phyloP scores from a whole-genome alignment of 2,888 invertebrate genomes.

The Alentia gelatinosa region DNA sequence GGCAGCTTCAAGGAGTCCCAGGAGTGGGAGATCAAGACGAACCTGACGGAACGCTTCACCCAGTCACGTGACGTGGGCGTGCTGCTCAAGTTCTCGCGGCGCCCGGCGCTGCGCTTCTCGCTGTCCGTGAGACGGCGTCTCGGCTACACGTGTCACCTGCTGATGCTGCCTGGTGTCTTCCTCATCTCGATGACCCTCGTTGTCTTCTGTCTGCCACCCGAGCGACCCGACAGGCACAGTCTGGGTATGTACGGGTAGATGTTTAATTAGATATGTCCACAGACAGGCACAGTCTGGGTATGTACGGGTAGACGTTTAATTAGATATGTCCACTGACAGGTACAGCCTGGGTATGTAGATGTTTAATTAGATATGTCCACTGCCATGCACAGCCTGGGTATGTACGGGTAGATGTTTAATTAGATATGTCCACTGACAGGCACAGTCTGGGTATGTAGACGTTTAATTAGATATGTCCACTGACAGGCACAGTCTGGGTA shows the following conservation, averaged over 20 bases:
- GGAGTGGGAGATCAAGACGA: slow-evolving; percentile 57
- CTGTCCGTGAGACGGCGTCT: slow-evolving; percentile 45
- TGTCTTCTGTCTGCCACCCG: slow-evolving; percentile 60
- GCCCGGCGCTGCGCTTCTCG: slow-evolving; percentile 53
- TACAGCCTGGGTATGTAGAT: too few relatives aligned
- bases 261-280: too few relatives aligned
- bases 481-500: too few relatives aligned
- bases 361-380: too few relatives aligned
- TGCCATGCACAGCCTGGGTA: too few relatives aligned
- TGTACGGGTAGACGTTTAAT: too few relatives aligned
- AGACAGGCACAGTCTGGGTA: too few relatives aligned
- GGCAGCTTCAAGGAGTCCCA: slow-evolving; percentile 57
- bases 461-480: too few relatives aligned
- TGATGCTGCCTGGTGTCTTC: slow-evolving; percentile 58
- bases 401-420: too few relatives aligned
- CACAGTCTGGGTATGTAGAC: too few relatives aligned
- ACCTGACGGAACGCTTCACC: slow-evolving; percentile 48
- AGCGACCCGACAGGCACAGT: slow-evolving; percentile 58
- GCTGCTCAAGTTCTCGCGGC: slow-evolving; percentile 55
- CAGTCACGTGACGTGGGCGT: slow-evolving; percentile 55
- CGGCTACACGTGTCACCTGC: slow-evolving; percentile 58
- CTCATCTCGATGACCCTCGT: slow-evolving; percentile 53
- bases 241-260: slow-evolving; percentile 58
- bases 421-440: too few relatives aligned
- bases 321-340: too few relatives aligned